Evolutionary conservation across 2,888 invertebrate genomes (phyloP).

Genomic region (Lissonota sp.): DNA sequence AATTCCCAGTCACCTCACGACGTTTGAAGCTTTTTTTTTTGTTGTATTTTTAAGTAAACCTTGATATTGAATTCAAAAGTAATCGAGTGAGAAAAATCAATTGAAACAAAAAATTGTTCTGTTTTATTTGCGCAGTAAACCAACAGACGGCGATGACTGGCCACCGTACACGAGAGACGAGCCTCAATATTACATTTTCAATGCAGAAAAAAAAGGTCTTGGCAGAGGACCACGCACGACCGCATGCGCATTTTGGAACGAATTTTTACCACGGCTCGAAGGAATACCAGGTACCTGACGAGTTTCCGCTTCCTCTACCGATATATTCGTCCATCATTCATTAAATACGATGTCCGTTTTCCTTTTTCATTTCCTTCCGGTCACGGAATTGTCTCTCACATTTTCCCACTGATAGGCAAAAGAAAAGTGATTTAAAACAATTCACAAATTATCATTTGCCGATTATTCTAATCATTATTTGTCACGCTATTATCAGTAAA

Average conservation of each 20-base stretch:
- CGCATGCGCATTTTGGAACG: conserved; percentile 98
- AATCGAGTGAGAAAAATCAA: too few relatives aligned
- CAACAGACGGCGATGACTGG: conserved; percentile 90
- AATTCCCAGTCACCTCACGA: too few relatives aligned
- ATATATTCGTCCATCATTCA: conserved; percentile 11
- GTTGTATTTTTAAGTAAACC: neutral
- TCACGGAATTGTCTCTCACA: neutral
- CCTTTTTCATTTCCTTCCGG: neutral
- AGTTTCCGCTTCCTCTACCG: conserved; percentile 8
- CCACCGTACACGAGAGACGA: conserved; percentile 93
- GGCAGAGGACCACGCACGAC: conserved; percentile 92
- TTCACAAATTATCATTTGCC: too few relatives aligned
- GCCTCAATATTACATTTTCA: conserved; percentile 95
- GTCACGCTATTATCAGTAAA: too few relatives aligned
- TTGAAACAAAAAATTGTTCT: conserved; percentile 2
- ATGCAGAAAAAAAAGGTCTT: conserved; percentile 90
- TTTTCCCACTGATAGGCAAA: neutral
- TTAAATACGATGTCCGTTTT: neutral
- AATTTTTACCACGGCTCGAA: conserved; percentile 95
- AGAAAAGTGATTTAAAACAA: too few relatives aligned
- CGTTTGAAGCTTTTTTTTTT: too few relatives aligned
- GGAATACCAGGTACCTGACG: conserved; percentile 87
- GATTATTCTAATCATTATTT: too few relatives aligned
- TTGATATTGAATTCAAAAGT: neutral
- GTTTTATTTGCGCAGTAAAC: conserved; percentile 80